phyloP scores from a whole-genome alignment of 2,888 invertebrate species.

The Agriopis marginaria region DNA sequence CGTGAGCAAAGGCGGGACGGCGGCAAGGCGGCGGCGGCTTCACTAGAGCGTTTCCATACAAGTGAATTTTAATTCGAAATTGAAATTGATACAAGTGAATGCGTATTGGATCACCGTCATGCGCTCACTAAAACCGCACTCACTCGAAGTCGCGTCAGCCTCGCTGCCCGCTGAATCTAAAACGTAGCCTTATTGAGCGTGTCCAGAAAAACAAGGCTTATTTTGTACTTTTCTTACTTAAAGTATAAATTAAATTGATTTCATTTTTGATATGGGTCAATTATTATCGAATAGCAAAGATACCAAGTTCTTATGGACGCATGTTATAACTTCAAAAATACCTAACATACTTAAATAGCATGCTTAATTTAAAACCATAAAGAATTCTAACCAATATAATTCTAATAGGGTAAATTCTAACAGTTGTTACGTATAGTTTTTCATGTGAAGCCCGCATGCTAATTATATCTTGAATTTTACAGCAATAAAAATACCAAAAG shows the following conservation, averaged over 20 bases:
- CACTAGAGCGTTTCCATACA: background rate
- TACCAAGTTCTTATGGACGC: constrained; percentile 22
- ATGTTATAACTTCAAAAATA: background rate
- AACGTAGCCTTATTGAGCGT: constrained; percentile 4
- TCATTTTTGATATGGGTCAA: too few species aligned
- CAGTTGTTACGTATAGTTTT: background rate
- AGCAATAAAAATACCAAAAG: constrained; percentile 31
- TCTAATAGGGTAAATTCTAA: constrained; percentile 11
- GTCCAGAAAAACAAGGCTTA: constrained; percentile 20
- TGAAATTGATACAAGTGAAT: background rate
- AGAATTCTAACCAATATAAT: background rate
- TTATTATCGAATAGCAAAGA: background rate
- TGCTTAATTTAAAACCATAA: constrained; percentile 26
- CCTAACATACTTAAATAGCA: constrained; percentile 22
- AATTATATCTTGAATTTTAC: constrained; percentile 5
- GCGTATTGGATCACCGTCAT: background rate
- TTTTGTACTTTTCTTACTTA: background rate
- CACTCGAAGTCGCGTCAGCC: background rate
- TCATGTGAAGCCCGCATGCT: constrained; percentile 23
- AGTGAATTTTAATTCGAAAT: too few species aligned
- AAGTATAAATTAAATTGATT: too few species aligned
- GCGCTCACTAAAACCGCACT: too few species aligned
- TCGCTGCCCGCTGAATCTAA: background rate
- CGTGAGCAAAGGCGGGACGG: background rate
- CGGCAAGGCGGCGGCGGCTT: too few species aligned